A percentile compares a stretch with the other conserved stretches of the same genome.
Evolutionary conservation across 2,797 vertebrate species (phyloP).

Genomic region (Anguilla megastoma): DNA sequence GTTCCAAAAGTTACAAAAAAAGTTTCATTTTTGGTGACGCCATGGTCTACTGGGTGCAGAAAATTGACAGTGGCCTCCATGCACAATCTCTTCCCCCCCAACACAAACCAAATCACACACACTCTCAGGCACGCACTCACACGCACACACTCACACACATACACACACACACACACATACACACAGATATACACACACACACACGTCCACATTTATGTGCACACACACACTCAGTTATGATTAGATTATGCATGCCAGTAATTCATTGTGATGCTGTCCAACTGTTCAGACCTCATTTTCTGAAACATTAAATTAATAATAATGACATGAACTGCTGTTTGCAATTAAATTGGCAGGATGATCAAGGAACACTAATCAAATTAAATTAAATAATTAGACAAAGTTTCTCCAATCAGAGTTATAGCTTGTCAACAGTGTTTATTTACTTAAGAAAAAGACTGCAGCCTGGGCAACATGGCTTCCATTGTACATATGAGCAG

Average conservation of each 20-base stretch:
- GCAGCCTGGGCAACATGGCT: neutral
- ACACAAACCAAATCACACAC: neutral
- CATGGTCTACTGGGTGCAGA: too few relatives aligned
- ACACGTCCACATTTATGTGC: neutral
- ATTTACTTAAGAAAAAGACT: neutral
- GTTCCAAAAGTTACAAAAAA: neutral
- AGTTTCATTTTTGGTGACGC: neutral
- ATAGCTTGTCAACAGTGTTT: neutral
- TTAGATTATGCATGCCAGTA: constrained; percentile 14
- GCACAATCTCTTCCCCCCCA: too few relatives aligned
- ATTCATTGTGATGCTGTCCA: constrained; percentile 3
- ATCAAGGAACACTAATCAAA: constrained; percentile 9
- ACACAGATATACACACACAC: neutral
- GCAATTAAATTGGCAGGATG: constrained; percentile 24
- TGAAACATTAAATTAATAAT: constrained; percentile 7
- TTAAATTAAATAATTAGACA: constrained; percentile 26
- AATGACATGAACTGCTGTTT: constrained; percentile 23
- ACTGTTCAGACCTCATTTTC: constrained; percentile 14
- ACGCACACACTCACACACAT: neutral
- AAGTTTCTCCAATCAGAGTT: neutral
- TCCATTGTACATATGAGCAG: neutral
- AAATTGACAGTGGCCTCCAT: too few relatives aligned
- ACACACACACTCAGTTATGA: neutral
- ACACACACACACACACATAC: neutral
- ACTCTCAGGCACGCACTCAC: neutral